Evolutionary conservation across 53 echinoderm and acorn worm genomes (phyloP).

Genomic region (Astropecten irregularis): DNA sequence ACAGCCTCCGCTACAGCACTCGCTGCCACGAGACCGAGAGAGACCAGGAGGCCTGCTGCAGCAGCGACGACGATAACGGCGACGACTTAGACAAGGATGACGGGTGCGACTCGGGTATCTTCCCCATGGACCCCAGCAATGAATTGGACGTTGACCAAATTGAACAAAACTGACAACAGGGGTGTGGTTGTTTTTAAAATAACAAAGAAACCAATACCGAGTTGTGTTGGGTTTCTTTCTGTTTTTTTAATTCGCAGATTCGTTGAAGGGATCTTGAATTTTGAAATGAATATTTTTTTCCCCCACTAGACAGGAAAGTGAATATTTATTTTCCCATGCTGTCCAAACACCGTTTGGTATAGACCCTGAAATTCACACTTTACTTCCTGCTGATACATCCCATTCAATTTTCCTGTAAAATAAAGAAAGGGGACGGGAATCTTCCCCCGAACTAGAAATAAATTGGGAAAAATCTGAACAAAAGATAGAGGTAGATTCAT

Average conservation of each 20-base stretch:
- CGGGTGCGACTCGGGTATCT: constrained; percentile 58
- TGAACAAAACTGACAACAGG: constrained; percentile 74
- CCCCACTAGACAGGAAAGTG: no score
- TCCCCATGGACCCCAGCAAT: constrained; percentile 70
- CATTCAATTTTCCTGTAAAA: no score
- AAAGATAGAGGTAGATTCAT: no score
- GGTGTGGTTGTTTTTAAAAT: not conserved
- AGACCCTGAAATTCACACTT: no score
- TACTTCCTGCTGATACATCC: no score
- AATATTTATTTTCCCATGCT: no score
- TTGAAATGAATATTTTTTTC: not conserved
- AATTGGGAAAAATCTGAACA: no score
- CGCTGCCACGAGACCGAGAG: constrained; percentile 62
- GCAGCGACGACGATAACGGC: constrained; percentile 52
- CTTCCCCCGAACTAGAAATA: no score
- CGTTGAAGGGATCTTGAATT: not conserved
- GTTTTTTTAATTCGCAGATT: not conserved
- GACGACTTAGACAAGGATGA: constrained; percentile 72
- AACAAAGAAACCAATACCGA: no score
- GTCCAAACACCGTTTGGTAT: no score
- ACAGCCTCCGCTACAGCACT: constrained; percentile 45
- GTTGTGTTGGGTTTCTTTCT: no score
- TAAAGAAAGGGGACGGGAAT: no score
- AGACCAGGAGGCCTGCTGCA: constrained; percentile 12
- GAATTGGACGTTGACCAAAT: constrained; percentile 92